Evolutionary conservation across 2,113 vertebrate species (phyloP).

Genomic region (Grammomys dolichurus): DNA sequence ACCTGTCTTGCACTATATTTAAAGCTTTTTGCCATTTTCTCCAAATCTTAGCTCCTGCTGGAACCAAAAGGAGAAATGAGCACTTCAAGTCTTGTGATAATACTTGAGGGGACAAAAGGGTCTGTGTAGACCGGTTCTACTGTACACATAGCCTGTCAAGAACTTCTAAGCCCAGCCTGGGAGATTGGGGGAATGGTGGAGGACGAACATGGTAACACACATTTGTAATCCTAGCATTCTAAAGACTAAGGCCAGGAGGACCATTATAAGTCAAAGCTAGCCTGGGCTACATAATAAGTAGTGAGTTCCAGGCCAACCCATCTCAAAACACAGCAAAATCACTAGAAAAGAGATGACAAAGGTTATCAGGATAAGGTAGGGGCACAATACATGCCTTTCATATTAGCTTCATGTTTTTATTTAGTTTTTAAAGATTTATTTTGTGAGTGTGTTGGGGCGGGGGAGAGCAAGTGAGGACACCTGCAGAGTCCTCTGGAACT

Average conservation of each 20-base stretch:
- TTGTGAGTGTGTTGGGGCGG: neutral
- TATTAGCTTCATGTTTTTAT: neutral
- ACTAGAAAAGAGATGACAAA: neutral
- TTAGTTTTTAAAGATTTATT: neutral
- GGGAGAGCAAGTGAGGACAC: neutral
- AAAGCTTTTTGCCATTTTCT: slow-evolving; percentile 49
- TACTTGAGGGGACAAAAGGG: neutral
- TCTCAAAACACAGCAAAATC: neutral
- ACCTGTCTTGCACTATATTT: neutral
- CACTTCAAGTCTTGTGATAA: neutral
- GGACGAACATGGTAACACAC: neutral
- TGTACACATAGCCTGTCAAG: neutral
- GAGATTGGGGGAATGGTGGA: too few species aligned
- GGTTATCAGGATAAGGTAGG: neutral
- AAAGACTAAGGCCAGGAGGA: neutral
- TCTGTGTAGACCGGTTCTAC: neutral
- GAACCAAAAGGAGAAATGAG: slow-evolving; percentile 1
- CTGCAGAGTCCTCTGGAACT: neutral
- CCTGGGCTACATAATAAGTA: neutral
- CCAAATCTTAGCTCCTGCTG: slow-evolving; percentile 41
- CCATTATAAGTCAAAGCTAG: neutral
- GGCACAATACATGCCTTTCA: neutral
- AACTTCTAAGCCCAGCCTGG: neutral
- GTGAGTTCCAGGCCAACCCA: neutral
- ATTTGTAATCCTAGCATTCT: neutral